These are phyloP conservation scores for Drosophila sucinea DNA, from an alignment of 1,140 invertebrate species.

Conservation along the genomic window DNA sequence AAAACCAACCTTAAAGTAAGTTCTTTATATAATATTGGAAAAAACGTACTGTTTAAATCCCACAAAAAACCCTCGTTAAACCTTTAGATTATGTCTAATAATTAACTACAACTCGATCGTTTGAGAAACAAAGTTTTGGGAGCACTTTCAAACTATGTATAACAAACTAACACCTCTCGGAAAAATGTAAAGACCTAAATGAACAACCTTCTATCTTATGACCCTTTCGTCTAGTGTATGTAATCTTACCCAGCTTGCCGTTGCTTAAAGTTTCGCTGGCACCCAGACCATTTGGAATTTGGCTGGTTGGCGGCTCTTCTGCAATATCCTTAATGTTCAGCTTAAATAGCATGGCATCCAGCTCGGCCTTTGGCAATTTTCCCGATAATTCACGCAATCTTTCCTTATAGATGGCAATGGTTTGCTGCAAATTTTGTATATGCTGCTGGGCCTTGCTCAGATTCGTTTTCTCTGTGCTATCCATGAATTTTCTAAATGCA, in stretches of 20 bases:
- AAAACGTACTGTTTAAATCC: too few relatives aligned
- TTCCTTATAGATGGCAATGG: slow-evolving; percentile 84
- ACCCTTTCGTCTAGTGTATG: neutral
- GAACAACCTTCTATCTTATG: too few relatives aligned
- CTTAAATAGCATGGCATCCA: slow-evolving; percentile 75
- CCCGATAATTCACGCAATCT: slow-evolving; percentile 83
- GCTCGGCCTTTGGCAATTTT: slow-evolving; percentile 80
- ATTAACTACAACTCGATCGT: neutral
- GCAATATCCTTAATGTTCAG: slow-evolving; percentile 78
- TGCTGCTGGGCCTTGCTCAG: slow-evolving; percentile 84
- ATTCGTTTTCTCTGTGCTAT: slow-evolving; percentile 84
- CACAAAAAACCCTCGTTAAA: neutral
- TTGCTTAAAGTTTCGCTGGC: slow-evolving; percentile 57
- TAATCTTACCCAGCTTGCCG: slow-evolving; percentile 67
- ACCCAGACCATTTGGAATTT: slow-evolving; percentile 50
- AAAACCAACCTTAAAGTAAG: neutral
- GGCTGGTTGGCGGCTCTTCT: slow-evolving; percentile 61
- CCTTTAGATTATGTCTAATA: neutral
- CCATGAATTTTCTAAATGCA: slow-evolving; percentile 71
- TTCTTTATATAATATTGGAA: neutral
- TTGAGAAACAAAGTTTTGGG: too few relatives aligned
- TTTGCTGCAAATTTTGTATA: slow-evolving; percentile 84
- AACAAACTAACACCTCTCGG: too few relatives aligned
- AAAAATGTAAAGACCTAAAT: too few relatives aligned
- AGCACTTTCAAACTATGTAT: too few relatives aligned